A percentile compares a stretch with the other conserved stretches of the same genome.
phyloP scores from a whole-genome alignment of 2,888 invertebrate species.

The Empis livida region DNA sequence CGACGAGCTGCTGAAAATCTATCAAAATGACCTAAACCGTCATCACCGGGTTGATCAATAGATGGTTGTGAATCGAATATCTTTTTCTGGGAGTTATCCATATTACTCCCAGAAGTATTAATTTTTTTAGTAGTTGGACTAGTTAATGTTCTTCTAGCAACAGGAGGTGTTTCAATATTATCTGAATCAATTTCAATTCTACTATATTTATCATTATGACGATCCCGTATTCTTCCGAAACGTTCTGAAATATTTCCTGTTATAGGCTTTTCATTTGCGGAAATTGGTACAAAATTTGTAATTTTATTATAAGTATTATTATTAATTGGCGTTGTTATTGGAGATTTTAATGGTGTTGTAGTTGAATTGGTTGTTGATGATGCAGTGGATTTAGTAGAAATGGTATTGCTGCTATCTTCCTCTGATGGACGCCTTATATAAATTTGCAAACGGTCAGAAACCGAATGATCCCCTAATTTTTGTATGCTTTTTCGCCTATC shows the following conservation, averaged over 20 bases:
- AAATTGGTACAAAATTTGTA: neutral
- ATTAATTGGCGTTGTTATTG: neutral
- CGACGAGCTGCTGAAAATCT: conserved; percentile 68
- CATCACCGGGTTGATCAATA: conserved; percentile 28
- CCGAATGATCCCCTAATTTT: conserved; percentile 38
- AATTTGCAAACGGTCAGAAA: conserved; percentile 44
- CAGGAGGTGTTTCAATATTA: conserved; percentile 82
- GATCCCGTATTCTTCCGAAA: conserved; percentile 15
- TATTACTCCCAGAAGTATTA: conserved; percentile 1
- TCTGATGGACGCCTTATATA: conserved; percentile 42
- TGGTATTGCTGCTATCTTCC: conserved; percentile 1
- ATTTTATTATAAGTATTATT: neutral
- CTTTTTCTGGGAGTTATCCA: neutral
- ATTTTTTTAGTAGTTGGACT: conserved; percentile 11
- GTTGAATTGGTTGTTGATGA: conserved; percentile 9
- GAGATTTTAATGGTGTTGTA: conserved; percentile 8
- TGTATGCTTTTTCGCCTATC: conserved; percentile 47
- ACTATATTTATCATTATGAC: conserved; percentile 38
- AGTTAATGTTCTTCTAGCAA: conserved; percentile 52
- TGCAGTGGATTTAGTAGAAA: conserved; percentile 2
- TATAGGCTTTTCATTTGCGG: conserved; percentile 20
- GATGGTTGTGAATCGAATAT: conserved; percentile 30
- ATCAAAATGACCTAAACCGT: conserved; percentile 62
- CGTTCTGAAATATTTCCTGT: conserved; percentile 8
- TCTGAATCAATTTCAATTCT: conserved; percentile 79